Evolutionary conservation across 1,140 invertebrate species (phyloP), one percentile per base, ranked within the genome.

Genomic region (Microplitis mediator): DNA sequence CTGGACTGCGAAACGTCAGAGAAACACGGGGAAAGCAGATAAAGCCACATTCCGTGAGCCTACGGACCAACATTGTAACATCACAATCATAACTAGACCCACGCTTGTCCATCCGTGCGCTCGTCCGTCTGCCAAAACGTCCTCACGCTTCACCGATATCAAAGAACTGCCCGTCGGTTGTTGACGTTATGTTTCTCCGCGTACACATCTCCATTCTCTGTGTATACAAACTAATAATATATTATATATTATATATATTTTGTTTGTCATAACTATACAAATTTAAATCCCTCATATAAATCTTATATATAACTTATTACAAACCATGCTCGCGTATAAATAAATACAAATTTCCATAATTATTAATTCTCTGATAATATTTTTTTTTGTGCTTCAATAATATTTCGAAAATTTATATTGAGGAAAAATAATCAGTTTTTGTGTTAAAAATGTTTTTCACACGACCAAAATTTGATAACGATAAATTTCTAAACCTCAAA

Each of bases 11-110:
- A 32, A 67, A 67, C 65, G 65, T 67, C 65, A 67, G 65, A 54
- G 65, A 67, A 67, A 54, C 50, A 23, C 39, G 80, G 78, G 80
- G 79, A 75, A 63, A 73, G 73, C 56, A 71, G 75, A 73, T 71
- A 69, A 71, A 71, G 65, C 65, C 65, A 54, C 65, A 67, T 67
- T 67, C 65, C 65, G 65, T 54, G 51, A 67, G 65, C 56, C 56
- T 58, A 58, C 56, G 23, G 23, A 75, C 80, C 79, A 79, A 81
- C 82, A 69, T 62, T 75, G 82, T 84, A 84, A 84, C 83, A 85
- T 85, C 80, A 84, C 83, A 85, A 84, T 85, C 82, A 85, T 85
- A 85, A 85, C 82, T 82, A 80, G 81, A 63, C 67, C 39, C 50
- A 63, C 71, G 77, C 75, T 68, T 74, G 73, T 75, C 77, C 75